Conservation (phyloP, 1,140 invertebrate species). For the Danaus plexippus region DNA sequence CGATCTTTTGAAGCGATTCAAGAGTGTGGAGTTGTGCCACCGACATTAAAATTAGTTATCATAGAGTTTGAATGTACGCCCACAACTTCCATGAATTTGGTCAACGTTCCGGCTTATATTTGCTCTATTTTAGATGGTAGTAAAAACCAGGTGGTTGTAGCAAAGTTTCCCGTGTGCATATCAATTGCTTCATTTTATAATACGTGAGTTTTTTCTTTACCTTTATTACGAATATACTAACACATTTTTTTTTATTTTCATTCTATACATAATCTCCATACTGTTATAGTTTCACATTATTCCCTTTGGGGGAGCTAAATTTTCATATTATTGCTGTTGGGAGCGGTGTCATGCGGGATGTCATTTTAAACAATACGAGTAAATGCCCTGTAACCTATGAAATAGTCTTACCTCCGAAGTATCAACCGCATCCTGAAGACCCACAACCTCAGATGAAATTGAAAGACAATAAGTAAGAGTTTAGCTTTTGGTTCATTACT, state of each 20-base stretch:
- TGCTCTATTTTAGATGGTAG: constrained; percentile 58
- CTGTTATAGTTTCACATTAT: constrained; percentile 54
- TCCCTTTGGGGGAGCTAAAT: constrained; percentile 59
- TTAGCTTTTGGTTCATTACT: constrained; percentile 4
- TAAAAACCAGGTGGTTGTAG: constrained; percentile 59
- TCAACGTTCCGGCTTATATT: constrained; percentile 50
- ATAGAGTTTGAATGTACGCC: constrained; percentile 60
- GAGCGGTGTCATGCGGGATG: constrained; percentile 46
- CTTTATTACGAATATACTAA: constrained; percentile 2
- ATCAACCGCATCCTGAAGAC: constrained; percentile 31
- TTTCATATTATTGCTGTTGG: constrained; percentile 61
- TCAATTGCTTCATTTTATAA: constrained; percentile 64
- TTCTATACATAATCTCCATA: constrained; percentile 3
- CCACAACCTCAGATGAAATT: constrained; percentile 29
- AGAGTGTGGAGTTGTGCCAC: constrained; percentile 47
- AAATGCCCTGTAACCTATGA: constrained; percentile 62
- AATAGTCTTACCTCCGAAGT: constrained; percentile 46
- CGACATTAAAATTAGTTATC: constrained; percentile 35
- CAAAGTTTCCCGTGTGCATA: constrained; percentile 57
- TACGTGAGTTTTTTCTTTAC: constrained; percentile 40
- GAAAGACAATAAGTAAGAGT: constrained; percentile 54
- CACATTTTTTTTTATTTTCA: neutral
- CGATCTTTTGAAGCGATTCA: constrained; percentile 42
- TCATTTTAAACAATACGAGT: constrained; percentile 61
- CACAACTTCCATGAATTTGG: constrained; percentile 48